phyloP scores from a whole-genome alignment of 2,113 vertebrate species.

The Canis aureus region DNA sequence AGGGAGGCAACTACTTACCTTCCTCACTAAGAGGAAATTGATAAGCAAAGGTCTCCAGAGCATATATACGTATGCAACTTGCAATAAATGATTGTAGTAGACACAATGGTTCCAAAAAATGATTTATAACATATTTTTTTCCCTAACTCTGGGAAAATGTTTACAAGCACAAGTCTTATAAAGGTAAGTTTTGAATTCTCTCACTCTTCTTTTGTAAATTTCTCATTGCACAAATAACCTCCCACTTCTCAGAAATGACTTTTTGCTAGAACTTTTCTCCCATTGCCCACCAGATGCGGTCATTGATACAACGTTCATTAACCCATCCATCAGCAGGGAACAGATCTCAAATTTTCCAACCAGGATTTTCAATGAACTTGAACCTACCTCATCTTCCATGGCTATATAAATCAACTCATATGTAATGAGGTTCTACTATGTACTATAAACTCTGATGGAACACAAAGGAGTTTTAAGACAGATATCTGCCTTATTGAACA shows the following conservation, averaged over 20 bases:
- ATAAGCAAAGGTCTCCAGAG: not conserved
- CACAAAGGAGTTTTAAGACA: not conserved
- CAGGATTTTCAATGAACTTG: constrained; percentile 8
- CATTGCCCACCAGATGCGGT: not conserved
- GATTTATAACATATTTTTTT: not conserved
- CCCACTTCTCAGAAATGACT: not conserved
- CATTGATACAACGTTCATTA: not conserved
- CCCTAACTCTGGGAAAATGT: not conserved
- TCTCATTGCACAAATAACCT: constrained; percentile 30
- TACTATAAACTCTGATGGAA: not conserved
- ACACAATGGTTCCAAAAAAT: not conserved
- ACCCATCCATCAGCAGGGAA: not conserved
- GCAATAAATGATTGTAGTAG: not conserved
- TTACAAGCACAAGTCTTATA: not conserved
- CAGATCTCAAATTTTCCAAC: not conserved
- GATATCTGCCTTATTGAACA: not conserved
- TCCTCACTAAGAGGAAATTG: not conserved
- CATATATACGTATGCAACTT: not conserved
- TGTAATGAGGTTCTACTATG: not conserved
- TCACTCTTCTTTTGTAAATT: not conserved
- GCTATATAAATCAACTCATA: not conserved
- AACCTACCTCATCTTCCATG: not conserved
- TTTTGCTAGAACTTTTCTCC: not conserved
- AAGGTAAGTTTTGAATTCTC: constrained; percentile 6
- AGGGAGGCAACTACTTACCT: not conserved